phyloP scores from a whole-genome alignment of 92 coral and sea anemone species.

The Porites rus region DNA sequence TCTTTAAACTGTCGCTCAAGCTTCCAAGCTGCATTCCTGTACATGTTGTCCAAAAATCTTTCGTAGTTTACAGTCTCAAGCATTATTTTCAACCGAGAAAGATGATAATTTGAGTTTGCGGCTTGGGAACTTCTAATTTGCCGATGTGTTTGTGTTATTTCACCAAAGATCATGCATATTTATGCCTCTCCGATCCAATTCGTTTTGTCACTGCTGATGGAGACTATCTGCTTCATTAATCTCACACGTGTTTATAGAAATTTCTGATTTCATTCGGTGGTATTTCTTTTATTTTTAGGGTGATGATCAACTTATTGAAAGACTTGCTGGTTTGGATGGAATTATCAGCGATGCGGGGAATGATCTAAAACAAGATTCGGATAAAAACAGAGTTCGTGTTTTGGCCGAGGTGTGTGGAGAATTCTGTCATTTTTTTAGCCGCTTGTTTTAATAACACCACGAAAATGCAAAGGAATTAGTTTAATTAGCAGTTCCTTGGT shows the following conservation, averaged over 20 bases:
- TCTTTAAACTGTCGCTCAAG: not conserved
- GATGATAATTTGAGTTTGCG: constrained; percentile 27
- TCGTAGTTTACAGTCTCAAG: constrained; percentile 15
- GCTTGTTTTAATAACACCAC: constrained; percentile 30
- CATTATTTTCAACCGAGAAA: not conserved
- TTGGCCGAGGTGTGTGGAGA: constrained; percentile 86
- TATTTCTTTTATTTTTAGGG: constrained; percentile 74
- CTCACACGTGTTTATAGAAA: constrained; percentile 32
- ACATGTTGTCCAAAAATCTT: constrained; percentile 9
- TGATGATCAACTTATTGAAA: constrained; percentile 90
- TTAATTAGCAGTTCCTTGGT: constrained; percentile 43
- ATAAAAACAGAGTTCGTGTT: constrained; percentile 77
- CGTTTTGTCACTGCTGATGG: constrained; percentile 1
- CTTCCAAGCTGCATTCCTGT: constrained; percentile 32
- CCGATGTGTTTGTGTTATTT: constrained; percentile 42
- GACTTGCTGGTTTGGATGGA: constrained; percentile 96
- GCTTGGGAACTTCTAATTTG: constrained; percentile 41
- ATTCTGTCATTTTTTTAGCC: not conserved
- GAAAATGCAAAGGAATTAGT: constrained; percentile 24
- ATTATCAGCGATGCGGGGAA: constrained; percentile 83
- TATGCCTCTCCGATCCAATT: not conserved
- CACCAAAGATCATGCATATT: constrained; percentile 50
- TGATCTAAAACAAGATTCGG: constrained; percentile 81
- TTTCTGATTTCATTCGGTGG: constrained; percentile 14
- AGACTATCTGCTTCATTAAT: constrained; percentile 3